phyloP scores from a whole-genome alignment of 1,140 invertebrate genomes.

The Drosophila elegans region DNA sequence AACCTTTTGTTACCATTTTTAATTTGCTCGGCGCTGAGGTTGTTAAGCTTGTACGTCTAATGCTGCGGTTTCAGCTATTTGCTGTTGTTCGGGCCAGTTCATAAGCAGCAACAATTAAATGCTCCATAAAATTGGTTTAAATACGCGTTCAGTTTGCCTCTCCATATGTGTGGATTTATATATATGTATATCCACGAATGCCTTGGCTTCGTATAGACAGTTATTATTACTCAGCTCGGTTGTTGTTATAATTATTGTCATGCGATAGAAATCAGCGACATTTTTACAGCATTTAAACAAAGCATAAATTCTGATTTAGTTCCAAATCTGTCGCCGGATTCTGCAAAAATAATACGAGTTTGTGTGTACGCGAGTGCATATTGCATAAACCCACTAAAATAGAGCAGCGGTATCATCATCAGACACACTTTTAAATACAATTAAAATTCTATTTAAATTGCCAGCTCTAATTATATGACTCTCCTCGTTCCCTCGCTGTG shows the following conservation, averaged over 20 bases:
- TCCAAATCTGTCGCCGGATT: conserved; percentile 67
- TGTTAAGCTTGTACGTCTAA: conserved; percentile 31
- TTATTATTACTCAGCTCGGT: conserved; percentile 68
- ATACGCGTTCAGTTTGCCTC: conserved; percentile 53
- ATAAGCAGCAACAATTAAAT: conserved; percentile 83
- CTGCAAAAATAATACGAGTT: conserved; percentile 6
- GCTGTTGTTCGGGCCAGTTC: conserved; percentile 44
- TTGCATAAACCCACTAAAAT: conserved; percentile 63
- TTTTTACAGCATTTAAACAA: conserved; percentile 83
- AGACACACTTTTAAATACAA: conserved; percentile 69
- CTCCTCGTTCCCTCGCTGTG: conserved; percentile 7
- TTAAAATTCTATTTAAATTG: conserved; percentile 79
- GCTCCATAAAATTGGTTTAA: conserved; percentile 81
- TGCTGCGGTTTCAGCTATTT: conserved; percentile 18
- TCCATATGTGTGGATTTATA: conserved; percentile 9
- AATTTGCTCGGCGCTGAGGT: conserved; percentile 58
- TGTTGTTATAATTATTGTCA: conserved; percentile 73
- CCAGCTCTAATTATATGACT: conserved; percentile 66
- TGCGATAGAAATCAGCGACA: conserved; percentile 78
- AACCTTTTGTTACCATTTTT: conserved; percentile 83
- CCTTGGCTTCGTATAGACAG: conserved; percentile 56
- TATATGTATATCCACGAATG: conserved; percentile 46
- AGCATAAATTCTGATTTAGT: conserved; percentile 82
- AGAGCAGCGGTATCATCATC: conserved; percentile 41
- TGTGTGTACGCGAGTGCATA: conserved; percentile 36